Conservation (phyloP, 1,140 invertebrate species). For the Drosophila yakuba region DNA sequence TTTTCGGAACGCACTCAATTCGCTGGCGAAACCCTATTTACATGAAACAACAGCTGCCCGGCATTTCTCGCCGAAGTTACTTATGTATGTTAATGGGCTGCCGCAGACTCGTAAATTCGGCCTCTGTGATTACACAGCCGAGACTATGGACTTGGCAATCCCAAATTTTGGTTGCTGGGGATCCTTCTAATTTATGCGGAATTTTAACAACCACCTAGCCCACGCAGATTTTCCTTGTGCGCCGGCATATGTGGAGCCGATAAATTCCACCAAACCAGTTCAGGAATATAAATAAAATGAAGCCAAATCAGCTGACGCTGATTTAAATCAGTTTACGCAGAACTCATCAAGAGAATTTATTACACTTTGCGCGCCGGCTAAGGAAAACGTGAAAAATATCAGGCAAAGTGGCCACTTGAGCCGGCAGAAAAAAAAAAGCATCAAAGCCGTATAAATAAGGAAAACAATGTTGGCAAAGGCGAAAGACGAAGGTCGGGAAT, state of each 20-base stretch:
- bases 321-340: slow-evolving; percentile 76
- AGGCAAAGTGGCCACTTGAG: slow-evolving; percentile 49
- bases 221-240: slow-evolving; percentile 54
- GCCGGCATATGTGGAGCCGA: slow-evolving; percentile 26
- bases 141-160: slow-evolving; percentile 22
- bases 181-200: slow-evolving; percentile 70
- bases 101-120: slow-evolving; percentile 36
- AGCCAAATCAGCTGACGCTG: slow-evolving; percentile 60
- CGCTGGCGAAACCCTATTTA: slow-evolving; percentile 42
- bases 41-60: slow-evolving; percentile 47
- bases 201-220: slow-evolving; percentile 67
- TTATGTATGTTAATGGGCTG: slow-evolving; percentile 52
- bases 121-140: slow-evolving; percentile 54
- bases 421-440: slow-evolving; percentile 14
- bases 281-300: slow-evolving; percentile 61
- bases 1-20: slow-evolving; percentile 20
- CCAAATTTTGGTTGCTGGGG: background rate
- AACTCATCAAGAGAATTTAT: slow-evolving; percentile 67
- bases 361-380: slow-evolving; percentile 28
- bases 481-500: slow-evolving; percentile 1
- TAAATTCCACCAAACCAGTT: slow-evolving; percentile 60
- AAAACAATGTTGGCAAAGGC: slow-evolving; percentile 34
- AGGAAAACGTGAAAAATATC: slow-evolving; percentile 42
- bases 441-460: slow-evolving; percentile 60
- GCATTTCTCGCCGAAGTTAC: slow-evolving; percentile 36